Conservation (phyloP, 2,888 invertebrate species). For the Scrobipalpa costella region DNA sequence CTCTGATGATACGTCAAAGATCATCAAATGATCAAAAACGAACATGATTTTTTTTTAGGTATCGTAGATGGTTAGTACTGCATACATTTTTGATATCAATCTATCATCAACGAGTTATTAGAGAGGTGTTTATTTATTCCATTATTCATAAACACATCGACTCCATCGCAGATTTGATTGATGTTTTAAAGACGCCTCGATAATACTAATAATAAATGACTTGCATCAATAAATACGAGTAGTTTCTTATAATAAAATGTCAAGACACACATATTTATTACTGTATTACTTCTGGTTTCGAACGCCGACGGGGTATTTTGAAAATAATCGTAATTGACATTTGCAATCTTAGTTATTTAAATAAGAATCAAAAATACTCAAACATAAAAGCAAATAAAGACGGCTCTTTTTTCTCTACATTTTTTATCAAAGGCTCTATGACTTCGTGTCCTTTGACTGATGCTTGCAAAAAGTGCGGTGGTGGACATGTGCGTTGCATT, state of each 20-base stretch:
- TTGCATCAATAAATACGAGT: conserved; percentile 11
- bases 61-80: too few relatives aligned
- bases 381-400: too few relatives aligned
- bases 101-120: conserved; percentile 27
- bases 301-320: too few relatives aligned
- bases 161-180: conserved; percentile 1
- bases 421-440: background rate
- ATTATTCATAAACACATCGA: conserved; percentile 8
- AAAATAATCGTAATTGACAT: too few relatives aligned
- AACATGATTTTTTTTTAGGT: too few relatives aligned
- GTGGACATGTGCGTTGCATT: conserved; percentile 42
- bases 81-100: background rate
- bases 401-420: background rate
- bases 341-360: too few relatives aligned
- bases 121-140: conserved; percentile 18
- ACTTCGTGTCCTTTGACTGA: conserved; percentile 1
- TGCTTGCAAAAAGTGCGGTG: conserved; percentile 24
- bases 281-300: too few relatives aligned
- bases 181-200: background rate
- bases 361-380: too few relatives aligned
- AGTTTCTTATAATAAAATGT: conserved; percentile 1
- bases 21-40: too few relatives aligned
- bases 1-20: too few relatives aligned
- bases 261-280: background rate
- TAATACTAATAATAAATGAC: conserved; percentile 5